Evolutionary conservation across 1,140 invertebrate genomes (phyloP).

Genomic region (Aleiodes sp.): DNA sequence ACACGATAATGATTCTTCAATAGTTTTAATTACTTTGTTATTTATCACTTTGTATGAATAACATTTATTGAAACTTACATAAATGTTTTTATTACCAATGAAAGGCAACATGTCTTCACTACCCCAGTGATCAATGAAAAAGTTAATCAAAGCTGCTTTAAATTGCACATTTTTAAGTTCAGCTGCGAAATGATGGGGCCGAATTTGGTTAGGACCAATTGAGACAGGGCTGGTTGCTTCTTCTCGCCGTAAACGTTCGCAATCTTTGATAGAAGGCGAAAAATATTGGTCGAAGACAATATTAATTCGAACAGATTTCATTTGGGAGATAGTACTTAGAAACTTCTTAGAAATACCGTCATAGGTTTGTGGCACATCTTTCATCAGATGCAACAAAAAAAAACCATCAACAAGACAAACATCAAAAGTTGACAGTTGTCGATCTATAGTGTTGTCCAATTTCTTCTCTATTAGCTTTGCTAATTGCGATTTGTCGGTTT

Average conservation of each 20-base stretch:
- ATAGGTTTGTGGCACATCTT: slow-evolving; percentile 40
- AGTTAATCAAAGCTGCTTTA: slow-evolving; percentile 48
- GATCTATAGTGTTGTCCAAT: not conserved
- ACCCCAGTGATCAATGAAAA: slow-evolving; percentile 46
- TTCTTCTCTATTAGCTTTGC: slow-evolving; percentile 43
- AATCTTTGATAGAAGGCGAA: slow-evolving; percentile 43
- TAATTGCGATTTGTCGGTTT: slow-evolving; percentile 48
- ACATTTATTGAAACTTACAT: slow-evolving; percentile 40
- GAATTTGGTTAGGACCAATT: slow-evolving; percentile 37
- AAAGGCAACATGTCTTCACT: slow-evolving; percentile 40
- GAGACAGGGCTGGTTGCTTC: slow-evolving; percentile 25
- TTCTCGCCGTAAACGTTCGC: slow-evolving; percentile 32
- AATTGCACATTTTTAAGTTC: slow-evolving; percentile 48
- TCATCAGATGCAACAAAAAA: slow-evolving; percentile 38
- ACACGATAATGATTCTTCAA: slow-evolving; percentile 41
- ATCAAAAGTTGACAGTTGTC: slow-evolving; percentile 26
- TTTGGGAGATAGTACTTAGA: slow-evolving; percentile 23
- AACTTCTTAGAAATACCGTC: slow-evolving; percentile 44
- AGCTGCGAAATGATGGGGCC: slow-evolving; percentile 44
- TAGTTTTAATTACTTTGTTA: slow-evolving; percentile 35
- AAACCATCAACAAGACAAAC: slow-evolving; percentile 40
- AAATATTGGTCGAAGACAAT: slow-evolving; percentile 43
- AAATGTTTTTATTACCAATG: slow-evolving; percentile 45
- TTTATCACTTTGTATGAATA: slow-evolving; percentile 34
- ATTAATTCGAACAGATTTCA: slow-evolving; percentile 30